phyloP scores from a whole-genome alignment of 2,888 invertebrate species.

The Mythimna loreyi region DNA sequence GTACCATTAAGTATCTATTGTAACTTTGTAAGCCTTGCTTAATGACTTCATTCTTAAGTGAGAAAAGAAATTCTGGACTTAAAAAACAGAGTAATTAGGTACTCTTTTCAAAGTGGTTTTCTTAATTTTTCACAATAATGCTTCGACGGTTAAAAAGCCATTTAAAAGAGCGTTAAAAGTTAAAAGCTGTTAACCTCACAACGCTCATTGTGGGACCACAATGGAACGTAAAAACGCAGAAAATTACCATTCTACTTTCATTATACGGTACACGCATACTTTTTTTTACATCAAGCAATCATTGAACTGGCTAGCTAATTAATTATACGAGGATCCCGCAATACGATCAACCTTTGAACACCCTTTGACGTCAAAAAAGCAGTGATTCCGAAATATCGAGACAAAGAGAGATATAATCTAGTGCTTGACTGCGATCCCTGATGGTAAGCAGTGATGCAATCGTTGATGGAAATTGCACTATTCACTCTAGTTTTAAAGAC shows the following conservation, averaged over 20 bases:
- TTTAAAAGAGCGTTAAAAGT: conserved; percentile 15
- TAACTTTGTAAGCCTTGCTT: background rate
- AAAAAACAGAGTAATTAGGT: background rate
- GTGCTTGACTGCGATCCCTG: too few species aligned
- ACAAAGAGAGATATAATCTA: too few species aligned
- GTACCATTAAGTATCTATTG: too few species aligned
- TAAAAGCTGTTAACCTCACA: conserved; percentile 25
- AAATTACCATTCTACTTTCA: conserved; percentile 27
- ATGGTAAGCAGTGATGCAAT: too few species aligned
- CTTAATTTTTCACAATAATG: background rate
- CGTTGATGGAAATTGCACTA: too few species aligned
- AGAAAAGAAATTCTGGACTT: background rate
- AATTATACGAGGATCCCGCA: background rate
- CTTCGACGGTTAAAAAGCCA: conserved; percentile 9
- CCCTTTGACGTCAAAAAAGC: too few species aligned
- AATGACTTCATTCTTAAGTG: background rate
- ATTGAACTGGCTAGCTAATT: conserved; percentile 14
- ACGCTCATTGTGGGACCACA: conserved; percentile 25
- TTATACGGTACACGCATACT: conserved; percentile 21
- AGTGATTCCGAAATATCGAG: too few species aligned
- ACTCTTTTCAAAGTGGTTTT: background rate
- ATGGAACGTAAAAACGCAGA: conserved; percentile 35
- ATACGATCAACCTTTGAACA: too few species aligned
- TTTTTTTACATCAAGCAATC: conserved; percentile 1
- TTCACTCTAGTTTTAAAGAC: too few species aligned